Evolutionary conservation across 2,888 invertebrate species (phyloP), one percentile per base, ranked within the genome.

Genomic region (Troilus luridus): DNA sequence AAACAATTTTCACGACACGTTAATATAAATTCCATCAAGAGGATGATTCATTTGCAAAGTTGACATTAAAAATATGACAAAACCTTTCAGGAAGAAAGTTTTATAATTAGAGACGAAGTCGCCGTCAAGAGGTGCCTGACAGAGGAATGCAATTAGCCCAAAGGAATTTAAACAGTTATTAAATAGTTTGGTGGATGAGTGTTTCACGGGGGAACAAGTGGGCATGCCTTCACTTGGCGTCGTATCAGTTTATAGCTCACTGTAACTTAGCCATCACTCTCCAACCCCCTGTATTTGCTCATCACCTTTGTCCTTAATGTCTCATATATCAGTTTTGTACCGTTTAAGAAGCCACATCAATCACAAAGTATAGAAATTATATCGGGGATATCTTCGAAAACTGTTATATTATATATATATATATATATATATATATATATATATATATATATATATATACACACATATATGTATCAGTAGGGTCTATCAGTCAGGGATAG

Each of bases 131-230:
- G 56, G n/a, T n/a, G 54, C 54, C 81, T 58, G 56, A n/a, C 56
- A 85, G 56, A 56, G 85, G 85, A 85, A 85, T 85, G 85, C 85
- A 85, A 85, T 85, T 85, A 85, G n/a, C 85, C n/a, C 14, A n/a
- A 85, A 21, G 85, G 85, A 85, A 77, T 77, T 77, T 41, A 41
- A 85, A 85, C 85, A n/a, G 85, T 85, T 85, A 85, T 85, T 85
- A 85, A 85, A 85, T 85, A 85, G 85, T 85, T 85, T 14, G 56
- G 27, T 85, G 56, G 56, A n/a, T 54, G 85, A 58, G 85, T 54
- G 85, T 21, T 85, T 14, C 9, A 3, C 11, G 14, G 27, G 85
- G 85, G 85, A 56, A 21, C 3, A 3, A 10, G 56, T n/a, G 85
- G 85, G n/a, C 56, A 56, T 54, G 81, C 21, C 81, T 10, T 56